Evolutionary conservation across 2,113 vertebrate genomes (phyloP), one percentile per base, ranked within the genome.

Genomic region (Bubo blakistoni): DNA sequence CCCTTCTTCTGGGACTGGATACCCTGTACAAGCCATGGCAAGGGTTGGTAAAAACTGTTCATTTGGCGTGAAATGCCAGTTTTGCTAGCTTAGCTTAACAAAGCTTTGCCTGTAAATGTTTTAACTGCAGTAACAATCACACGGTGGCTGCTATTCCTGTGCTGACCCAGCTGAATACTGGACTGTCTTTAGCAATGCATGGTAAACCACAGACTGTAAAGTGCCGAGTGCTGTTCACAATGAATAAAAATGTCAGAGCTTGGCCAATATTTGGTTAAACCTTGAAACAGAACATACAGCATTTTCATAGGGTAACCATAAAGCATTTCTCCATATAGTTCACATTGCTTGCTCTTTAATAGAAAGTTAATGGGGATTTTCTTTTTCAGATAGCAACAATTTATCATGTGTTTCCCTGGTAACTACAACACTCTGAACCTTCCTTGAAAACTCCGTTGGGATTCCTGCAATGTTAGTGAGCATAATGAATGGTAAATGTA

Each of bases 371-470:
- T 81, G 81, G 88, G 73, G 71, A 97, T 94, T 95, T 96, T 96
- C 86, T 94, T 83, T 95, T 94, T 91, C 12, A 95, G 94, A 97
- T 90, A 92, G 81, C 81, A 87, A 89, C 62, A 77, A 91, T 96
- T 95, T 96, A 94, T 94, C 55, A 38, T 87, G 85, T 94, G 95
- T 97, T 97, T 92, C 94, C 97, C 32, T 91, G 92, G 96, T 92
- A 97, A 97, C 92, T 89, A 85, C 86, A 89, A 77, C 74, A 89
- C 80, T 0, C 1, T 85, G 94, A 97, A 93, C 94, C 86, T 92
- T 92, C 88, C 72, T 47, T 88, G 95, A 86, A 95, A 96, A 94
- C 88, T 88, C 94, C 16, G 0, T 36, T 76, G 94, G 91, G 88
- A 95, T 95, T 95, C 57, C 73, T 91, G 92, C 54, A 86, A 90